Conservation (phyloP, 2,888 invertebrate species). For the Hyalella azteca region DNA sequence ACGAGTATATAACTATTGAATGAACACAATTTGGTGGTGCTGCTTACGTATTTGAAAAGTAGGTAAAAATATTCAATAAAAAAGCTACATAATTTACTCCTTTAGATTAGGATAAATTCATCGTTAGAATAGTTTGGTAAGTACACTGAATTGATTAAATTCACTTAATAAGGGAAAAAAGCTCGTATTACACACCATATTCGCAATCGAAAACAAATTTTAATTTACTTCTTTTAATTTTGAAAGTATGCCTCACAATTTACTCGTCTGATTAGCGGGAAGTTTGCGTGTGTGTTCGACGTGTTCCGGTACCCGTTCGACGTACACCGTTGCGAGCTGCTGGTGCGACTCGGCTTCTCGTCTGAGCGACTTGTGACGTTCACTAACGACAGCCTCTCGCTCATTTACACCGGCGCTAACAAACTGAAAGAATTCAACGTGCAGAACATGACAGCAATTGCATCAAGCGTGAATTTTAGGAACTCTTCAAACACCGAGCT, state of each 20-base stretch:
- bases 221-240: too few species aligned
- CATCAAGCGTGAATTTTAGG: background rate
- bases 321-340: background rate
- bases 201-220: too few species aligned
- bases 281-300: background rate
- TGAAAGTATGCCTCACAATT: too few species aligned
- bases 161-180: too few species aligned
- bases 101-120: too few species aligned
- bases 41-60: too few species aligned
- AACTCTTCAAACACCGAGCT: background rate
- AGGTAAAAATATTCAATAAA: too few species aligned
- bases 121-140: too few species aligned
- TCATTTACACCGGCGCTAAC: background rate
- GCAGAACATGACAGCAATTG: background rate
- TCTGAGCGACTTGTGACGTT: background rate
- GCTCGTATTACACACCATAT: too few species aligned
- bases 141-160: background rate
- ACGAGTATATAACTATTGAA: too few species aligned
- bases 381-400: background rate
- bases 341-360: background rate
- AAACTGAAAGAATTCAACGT: background rate
- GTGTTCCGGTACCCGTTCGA: conserved; percentile 22
- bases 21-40: too few species aligned
- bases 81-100: too few species aligned
- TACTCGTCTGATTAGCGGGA: background rate